Base-by-base conservation (phyloP, 1,140 invertebrate genomes). In the Archivesica marissinica region DNA sequence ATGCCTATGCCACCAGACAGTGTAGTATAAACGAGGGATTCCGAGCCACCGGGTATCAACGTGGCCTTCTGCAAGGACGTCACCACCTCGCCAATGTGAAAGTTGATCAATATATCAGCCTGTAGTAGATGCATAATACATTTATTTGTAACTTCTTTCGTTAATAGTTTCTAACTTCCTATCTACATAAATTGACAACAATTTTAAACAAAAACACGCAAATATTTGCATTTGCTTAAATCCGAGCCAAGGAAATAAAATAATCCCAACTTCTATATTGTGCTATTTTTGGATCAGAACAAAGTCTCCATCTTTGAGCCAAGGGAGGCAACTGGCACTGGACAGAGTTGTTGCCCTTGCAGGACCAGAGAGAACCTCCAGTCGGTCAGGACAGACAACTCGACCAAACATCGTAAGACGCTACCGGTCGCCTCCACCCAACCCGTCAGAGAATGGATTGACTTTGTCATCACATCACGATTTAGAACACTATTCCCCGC, bases 11-110 rank as follows among this genome's bases (percentile, higher is more conserved):
- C 7, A 15, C 99, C 99, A 86, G 97, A 98, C 0, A 99, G 91
- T 0, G 99, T 99, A 0, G 98, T 97, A 91, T 99, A 99, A 0
- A 99, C 96, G 0, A 99, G 94, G 3, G 97, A 98, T 93, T 99
- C 99, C 9, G 97, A 98, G 15, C 99, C 98, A 35, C 99, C 99
- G 3, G 99, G 99, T 92, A 99, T 99, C 0, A 99, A 94, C 0
- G 98, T 99, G 0, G 98, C 98, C 94, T 98, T 98, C 94, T 99
- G 95, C 35, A 95, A 76, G 41, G 93, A 93, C 13, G 94, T 95
- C 20, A 94, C 96, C 0, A 97, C 97, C 94, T 99, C 99, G 6
- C 99, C 99, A n/a, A 99, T 96, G 93, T 99, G 98, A 93, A 99
- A 99, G 87, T 97, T 97, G 2, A 96, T 96, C 13, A 98, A 95